phyloP scores from a whole-genome alignment of 2,797 vertebrate species.

The Spinus olivaceus region DNA sequence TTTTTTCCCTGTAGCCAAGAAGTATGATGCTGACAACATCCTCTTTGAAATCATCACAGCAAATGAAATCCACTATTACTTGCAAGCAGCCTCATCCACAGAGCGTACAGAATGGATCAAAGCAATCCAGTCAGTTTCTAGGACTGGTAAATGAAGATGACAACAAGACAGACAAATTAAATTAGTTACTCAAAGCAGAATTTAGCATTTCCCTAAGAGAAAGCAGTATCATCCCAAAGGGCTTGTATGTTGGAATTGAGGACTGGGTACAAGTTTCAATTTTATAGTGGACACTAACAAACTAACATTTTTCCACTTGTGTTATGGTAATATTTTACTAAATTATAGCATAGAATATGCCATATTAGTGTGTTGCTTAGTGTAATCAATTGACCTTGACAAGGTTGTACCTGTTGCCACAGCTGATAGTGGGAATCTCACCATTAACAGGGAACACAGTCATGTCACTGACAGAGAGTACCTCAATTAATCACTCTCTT shows the following conservation, averaged over 20 bases:
- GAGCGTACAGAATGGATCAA: conserved; percentile 96
- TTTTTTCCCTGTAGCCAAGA: conserved; percentile 79
- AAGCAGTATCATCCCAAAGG: background rate
- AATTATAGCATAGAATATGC: background rate
- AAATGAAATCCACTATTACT: conserved; percentile 87
- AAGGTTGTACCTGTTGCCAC: background rate
- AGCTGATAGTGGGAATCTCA: background rate
- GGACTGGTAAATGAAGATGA: conserved; percentile 85
- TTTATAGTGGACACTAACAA: background rate
- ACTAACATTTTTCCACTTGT: background rate
- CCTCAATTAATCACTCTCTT: background rate
- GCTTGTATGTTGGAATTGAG: background rate
- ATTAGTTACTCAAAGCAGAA: background rate
- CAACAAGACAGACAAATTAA: background rate
- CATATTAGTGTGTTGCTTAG: background rate
- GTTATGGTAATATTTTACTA: background rate
- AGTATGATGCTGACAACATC: conserved; percentile 83
- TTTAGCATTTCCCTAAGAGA: background rate
- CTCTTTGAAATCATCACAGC: conserved; percentile 98
- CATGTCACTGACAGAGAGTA: background rate
- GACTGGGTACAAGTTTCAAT: background rate
- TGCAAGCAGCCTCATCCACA: conserved; percentile 87
- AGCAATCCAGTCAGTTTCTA: conserved; percentile 86
- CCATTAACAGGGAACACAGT: background rate
- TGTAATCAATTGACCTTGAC: background rate